Conservation (phyloP, 2,113 vertebrate genomes). For the Periophthalmodon schlosseri region DNA sequence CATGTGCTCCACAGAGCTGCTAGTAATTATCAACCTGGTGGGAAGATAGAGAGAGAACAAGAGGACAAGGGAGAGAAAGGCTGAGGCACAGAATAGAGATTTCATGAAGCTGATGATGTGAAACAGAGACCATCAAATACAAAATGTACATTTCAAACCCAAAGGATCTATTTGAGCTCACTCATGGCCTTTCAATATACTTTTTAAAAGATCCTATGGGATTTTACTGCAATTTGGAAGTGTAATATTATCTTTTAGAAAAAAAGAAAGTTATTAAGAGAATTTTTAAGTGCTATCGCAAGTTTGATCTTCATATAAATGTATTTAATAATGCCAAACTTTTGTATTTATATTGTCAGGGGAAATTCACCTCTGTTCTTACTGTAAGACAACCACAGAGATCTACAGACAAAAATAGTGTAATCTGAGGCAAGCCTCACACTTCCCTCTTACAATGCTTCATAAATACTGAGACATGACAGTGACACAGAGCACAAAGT, state of each 20-base stretch:
- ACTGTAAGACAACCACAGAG: background rate
- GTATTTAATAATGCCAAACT: background rate
- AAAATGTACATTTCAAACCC: background rate
- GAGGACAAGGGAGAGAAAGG: conserved; percentile 18
- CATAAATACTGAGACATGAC: conserved; percentile 55
- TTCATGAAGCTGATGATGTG: conserved; percentile 7
- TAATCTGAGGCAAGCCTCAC: conserved; percentile 25
- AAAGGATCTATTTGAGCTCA: background rate
- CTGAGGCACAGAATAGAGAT: conserved; percentile 29
- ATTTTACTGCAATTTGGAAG: background rate
- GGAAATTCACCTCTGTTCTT: background rate
- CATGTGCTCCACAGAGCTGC: conserved; percentile 64
- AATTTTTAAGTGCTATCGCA: background rate
- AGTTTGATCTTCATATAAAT: too few relatives aligned
- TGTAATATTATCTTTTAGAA: background rate
- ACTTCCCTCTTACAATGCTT: conserved; percentile 45
- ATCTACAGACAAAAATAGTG: background rate
- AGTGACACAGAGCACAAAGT: conserved; percentile 33
- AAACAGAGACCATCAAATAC: background rate
- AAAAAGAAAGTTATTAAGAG: background rate
- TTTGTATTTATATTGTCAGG: background rate
- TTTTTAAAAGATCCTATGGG: too few relatives aligned
- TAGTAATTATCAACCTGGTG: conserved; percentile 71
- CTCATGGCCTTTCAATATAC: background rate
- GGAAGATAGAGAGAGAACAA: conserved; percentile 37